Conservation (phyloP, 2,113 vertebrate genomes). For the Tychaedon coryphoeus region DNA sequence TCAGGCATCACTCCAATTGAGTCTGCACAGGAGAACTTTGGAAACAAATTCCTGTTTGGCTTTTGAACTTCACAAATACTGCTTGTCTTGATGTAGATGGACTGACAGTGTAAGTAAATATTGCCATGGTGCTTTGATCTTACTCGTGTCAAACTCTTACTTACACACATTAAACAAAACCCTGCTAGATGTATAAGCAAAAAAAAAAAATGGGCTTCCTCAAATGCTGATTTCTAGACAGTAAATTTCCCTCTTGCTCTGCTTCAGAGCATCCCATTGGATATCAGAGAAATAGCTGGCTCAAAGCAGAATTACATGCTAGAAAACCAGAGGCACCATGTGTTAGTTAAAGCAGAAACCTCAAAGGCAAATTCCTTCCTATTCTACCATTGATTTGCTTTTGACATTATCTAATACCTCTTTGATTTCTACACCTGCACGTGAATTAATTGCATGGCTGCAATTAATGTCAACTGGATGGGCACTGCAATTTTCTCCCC, state of each 20-base stretch:
- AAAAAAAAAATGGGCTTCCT: neutral
- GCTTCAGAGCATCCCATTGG: neutral
- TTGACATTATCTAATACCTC: neutral
- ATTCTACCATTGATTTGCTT: neutral
- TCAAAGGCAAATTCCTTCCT: neutral
- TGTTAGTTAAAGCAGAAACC: neutral
- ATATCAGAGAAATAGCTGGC: neutral
- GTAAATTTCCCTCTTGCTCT: neutral
- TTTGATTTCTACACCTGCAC: neutral
- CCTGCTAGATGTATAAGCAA: neutral
- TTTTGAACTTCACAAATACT: neutral
- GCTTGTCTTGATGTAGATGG: neutral
- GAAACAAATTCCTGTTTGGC: conserved; percentile 32
- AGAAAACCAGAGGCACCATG: neutral
- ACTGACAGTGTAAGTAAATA: conserved; percentile 28
- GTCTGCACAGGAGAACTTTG: neutral
- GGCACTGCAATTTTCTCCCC: neutral
- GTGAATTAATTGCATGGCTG: neutral
- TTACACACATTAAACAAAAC: neutral
- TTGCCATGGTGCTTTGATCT: neutral
- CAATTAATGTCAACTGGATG: neutral
- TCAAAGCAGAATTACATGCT: neutral
- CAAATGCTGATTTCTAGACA: neutral
- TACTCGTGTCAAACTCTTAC: neutral
- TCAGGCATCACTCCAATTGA: neutral